A percentile compares a stretch with the other conserved stretches of the same genome.
These are phyloP conservation scores for Accipiter cooperii DNA, from an alignment of 2,113 vertebrate species.

Conservation along the genomic window DNA sequence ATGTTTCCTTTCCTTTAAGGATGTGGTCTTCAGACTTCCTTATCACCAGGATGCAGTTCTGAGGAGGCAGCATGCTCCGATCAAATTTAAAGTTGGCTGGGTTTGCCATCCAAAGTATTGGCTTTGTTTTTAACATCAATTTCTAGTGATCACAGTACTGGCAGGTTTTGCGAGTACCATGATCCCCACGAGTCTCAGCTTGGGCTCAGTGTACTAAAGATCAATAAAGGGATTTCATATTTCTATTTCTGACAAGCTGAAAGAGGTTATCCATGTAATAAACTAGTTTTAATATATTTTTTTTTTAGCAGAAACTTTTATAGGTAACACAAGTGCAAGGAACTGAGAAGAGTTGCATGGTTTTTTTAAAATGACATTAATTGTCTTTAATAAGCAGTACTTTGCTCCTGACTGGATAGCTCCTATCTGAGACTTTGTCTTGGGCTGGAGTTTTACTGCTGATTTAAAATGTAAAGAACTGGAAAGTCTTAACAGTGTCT, in stretches of 20 bases:
- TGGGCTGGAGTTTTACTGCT: constrained; percentile 4
- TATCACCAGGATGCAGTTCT: not conserved
- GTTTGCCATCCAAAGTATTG: not conserved
- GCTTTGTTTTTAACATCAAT: not conserved
- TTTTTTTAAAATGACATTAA: not conserved
- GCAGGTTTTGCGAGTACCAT: not conserved
- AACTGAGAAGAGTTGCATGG: not conserved
- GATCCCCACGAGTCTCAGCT: not conserved
- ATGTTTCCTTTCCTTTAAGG: not conserved
- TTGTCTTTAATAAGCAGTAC: not conserved
- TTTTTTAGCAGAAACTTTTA: not conserved
- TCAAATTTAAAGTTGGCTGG: not conserved
- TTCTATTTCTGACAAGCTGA: not conserved
- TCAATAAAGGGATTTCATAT: not conserved
- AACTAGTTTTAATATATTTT: not conserved
- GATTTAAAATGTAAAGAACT: constrained; percentile 1
- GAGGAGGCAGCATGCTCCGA: not conserved
- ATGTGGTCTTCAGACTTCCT: not conserved
- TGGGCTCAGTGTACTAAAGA: not conserved
- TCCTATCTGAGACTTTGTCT: constrained; percentile 39
- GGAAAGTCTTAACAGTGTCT: constrained; percentile 2
- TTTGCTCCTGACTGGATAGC: not conserved
- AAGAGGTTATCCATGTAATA: not conserved
- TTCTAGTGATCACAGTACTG: not conserved
- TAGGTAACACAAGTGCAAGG: not conserved